Evolutionary conservation across 2,888 invertebrate species (phyloP), one percentile per base, ranked within the genome.

Genomic region (Agrotis exclamationis): DNA sequence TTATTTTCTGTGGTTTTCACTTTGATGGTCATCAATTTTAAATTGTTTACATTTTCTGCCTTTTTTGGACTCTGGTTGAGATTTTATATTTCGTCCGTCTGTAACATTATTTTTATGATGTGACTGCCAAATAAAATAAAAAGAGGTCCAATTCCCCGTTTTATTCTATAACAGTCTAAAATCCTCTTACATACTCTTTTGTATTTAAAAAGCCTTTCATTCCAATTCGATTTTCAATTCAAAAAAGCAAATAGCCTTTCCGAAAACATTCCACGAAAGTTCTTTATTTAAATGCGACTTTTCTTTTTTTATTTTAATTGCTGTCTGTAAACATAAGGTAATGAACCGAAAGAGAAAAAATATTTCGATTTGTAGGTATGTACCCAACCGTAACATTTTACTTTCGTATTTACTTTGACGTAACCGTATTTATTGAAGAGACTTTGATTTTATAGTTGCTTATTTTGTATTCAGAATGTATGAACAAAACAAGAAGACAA

Each of bases 221-320:
- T 62, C 66, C 56, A 53, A 77, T 71, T 53, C 82, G 22, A 58
- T 64, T 50, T 80, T 48, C 63, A 68, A 64, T 76, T 65, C 48
- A 60, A 62, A 63, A 78, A 62, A 69, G 39, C 47, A 59, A 78
- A 44, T 28, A n/a, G 14, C 24, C 33, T 28, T 53, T 56, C 63
- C 57, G 50, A 67, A 63, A 62, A 64, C 60, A 62, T 71, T 63
- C 60, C 60, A 66, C 60, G 24, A 69, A 63, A 60, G 56, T 66
- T 72, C 65, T 67, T 48, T 59, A 70, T 84, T 78, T 72, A 77
- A 82, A 82, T 68, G 71, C 62, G 45, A 69, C 28, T 64, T 65
- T 76, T 63, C 66, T 57, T 78, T 77, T n/a, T 70, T 72, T 67
- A 81, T 70, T 81, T 81, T 70, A 70, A 81, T 85, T 63, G 70